phyloP scores from a whole-genome alignment of 2,113 vertebrate species.

The Actinemys pallida region DNA sequence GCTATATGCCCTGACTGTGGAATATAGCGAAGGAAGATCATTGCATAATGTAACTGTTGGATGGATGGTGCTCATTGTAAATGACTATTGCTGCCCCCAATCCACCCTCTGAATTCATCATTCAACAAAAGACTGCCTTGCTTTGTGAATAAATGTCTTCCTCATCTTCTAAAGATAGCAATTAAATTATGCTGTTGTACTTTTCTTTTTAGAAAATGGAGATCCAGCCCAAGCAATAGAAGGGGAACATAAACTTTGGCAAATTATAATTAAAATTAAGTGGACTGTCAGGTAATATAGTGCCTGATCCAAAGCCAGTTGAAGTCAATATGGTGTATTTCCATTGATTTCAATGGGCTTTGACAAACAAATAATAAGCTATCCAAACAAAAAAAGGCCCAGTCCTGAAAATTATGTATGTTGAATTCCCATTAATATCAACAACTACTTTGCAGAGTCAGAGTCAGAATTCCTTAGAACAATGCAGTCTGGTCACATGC shows the following conservation, averaged over 20 bases:
- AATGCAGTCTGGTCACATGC: rapidly evolving
- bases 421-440: not conserved
- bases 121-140: rapidly evolving
- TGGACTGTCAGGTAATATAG: not conserved
- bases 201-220: not conserved
- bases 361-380: not conserved
- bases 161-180: not conserved
- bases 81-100: not conserved
- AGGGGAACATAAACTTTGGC: not conserved
- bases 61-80: not conserved
- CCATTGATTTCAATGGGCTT: not conserved
- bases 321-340: not conserved
- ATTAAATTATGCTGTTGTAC: not conserved
- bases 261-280: not conserved
- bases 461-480: not conserved
- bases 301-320: not conserved
- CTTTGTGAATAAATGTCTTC: not conserved
- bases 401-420: not conserved
- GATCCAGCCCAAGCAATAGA: not conserved
- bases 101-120: not conserved
- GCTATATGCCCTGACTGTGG: not conserved
- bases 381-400: not conserved
- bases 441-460: not conserved
- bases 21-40: not conserved
- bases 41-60: not conserved